Evolutionary conservation across 2,888 invertebrate species (phyloP).

Genomic region (Lochmaea capreae): DNA sequence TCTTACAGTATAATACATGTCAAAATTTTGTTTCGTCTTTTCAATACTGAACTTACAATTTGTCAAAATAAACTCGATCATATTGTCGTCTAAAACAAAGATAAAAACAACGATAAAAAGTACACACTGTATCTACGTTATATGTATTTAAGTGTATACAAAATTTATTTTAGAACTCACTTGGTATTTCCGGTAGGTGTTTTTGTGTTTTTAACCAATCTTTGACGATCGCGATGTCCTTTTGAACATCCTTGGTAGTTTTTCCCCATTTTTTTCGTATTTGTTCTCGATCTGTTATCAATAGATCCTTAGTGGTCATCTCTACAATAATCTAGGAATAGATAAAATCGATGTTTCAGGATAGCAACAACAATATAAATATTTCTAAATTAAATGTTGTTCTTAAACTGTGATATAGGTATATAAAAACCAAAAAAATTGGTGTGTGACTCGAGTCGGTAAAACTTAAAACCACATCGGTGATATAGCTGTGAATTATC

Average conservation of each 20-base stretch:
- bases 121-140: no score
- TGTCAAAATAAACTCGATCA: conserved; percentile 32
- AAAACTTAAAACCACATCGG: no score
- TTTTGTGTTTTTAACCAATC: conserved; percentile 26
- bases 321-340: not conserved
- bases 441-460: no score
- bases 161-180: conserved; percentile 17
- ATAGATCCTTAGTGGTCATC: not conserved
- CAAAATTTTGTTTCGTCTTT: conserved; percentile 35
- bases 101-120: not conserved
- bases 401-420: no score
- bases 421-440: no score
- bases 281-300: conserved; percentile 14
- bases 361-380: not conserved
- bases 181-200: conserved; percentile 32
- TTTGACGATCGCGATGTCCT: conserved; percentile 25
- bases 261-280: conserved; percentile 19
- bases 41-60: conserved; percentile 36
- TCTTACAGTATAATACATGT: conserved; percentile 38
- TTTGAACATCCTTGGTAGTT: conserved; percentile 6
- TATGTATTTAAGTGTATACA: no score
- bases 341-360: not conserved
- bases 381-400: no score
- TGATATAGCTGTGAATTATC: no score
- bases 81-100: conserved; percentile 30